Conservation (phyloP, 1,140 invertebrate species). For the Episyrphus balteatus region DNA sequence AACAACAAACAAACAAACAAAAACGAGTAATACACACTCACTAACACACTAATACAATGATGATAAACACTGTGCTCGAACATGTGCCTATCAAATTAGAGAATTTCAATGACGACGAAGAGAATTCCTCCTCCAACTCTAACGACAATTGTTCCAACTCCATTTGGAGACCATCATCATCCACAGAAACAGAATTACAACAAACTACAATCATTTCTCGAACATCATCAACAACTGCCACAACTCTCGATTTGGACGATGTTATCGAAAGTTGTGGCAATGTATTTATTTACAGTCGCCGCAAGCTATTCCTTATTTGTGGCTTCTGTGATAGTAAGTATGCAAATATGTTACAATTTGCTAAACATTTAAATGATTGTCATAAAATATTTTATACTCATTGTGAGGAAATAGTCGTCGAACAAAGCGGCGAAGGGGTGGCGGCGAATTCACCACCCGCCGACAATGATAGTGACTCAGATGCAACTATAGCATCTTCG, state of each 20-base stretch:
- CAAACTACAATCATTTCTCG: no score
- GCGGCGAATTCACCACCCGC: no score
- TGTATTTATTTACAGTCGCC: constrained; percentile 7
- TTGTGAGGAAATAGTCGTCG: constrained; percentile 4
- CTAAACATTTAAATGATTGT: constrained; percentile 19
- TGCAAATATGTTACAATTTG: constrained; percentile 17
- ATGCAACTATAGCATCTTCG: background rate
- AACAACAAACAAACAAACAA: no score
- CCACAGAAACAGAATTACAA: no score
- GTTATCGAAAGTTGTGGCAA: constrained; percentile 6
- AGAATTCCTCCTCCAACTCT: background rate
- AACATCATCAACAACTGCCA: background rate
- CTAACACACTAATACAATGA: background rate
- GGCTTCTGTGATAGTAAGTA: constrained; percentile 19
- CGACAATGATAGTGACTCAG: background rate
- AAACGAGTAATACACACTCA: no score
- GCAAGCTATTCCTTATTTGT: constrained; percentile 17
- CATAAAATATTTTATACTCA: constrained; percentile 18
- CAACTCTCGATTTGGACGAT: background rate
- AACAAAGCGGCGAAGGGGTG: constrained; percentile 4
- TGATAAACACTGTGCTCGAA: constrained; percentile 9
- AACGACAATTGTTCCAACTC: no score
- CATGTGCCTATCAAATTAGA: constrained; percentile 11
- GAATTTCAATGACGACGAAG: constrained; percentile 1
- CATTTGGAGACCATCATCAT: no score